Base-by-base conservation (phyloP, 2,797 vertebrate genomes). In the Sebastes steindachneri region DNA sequence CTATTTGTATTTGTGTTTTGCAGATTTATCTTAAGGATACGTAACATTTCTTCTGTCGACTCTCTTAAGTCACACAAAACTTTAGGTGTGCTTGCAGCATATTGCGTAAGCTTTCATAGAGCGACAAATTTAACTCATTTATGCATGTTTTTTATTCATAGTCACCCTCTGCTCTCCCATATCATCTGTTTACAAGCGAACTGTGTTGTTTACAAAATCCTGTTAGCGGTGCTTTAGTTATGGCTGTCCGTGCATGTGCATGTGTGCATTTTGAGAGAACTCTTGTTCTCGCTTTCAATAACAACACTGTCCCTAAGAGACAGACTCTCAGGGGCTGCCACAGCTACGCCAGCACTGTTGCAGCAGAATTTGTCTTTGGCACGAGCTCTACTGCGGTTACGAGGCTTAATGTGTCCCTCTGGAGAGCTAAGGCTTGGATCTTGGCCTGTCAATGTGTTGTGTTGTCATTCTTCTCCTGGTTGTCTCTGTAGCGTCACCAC, bases 291-390 rank as follows among this genome's bases (percentile, higher is more conserved):
- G 6, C 70, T 85, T 86, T 83, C 25, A 83, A 59, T 64, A 83
- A 73, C 76, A 84, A 74, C 14, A 51, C 28, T 0, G 54, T 84
- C 80, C 77, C 84, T 79, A 19, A 77, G 83, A 86, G 83, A 82
- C 76, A 2, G 62, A 2, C 67, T 88, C 90, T 68, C 80, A 17
- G 67, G 67, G 51, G 81, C 48, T 23, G 66, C 72, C 74, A 31
- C 9, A 26, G 62, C 78, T 1, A 66, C 21, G 29, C 66, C 74
- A 57, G 55, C 72, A 69, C 69, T 66, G 77, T n/a, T 19, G 62
- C 66, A 54, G 81, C 68, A 60, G 29, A 68, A 57, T 80, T 81
- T 74, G 68, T 63, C 64, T 88, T 64, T 79, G 67, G 62, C 66
- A 74, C 14, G 0, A 55, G 66, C 53, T 67, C 67, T 28, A 4